A percentile compares a stretch with the other conserved stretches of the same genome.
These are phyloP conservation scores for Rhadina sibilatrix DNA, from an alignment of 2,113 vertebrate species.

Conservation along the genomic window DNA sequence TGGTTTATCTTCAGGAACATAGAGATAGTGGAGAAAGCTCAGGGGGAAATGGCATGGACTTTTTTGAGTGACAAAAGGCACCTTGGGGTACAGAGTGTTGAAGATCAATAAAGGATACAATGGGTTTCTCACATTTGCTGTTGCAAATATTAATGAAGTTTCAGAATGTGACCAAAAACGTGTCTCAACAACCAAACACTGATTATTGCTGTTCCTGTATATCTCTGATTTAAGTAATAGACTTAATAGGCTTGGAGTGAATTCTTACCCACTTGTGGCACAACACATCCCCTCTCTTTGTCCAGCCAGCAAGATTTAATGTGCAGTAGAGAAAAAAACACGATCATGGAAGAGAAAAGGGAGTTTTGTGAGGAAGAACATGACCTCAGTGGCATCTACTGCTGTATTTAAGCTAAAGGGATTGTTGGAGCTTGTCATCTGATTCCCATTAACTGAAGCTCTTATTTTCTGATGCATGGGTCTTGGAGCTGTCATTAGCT, in stretches of 20 bases:
- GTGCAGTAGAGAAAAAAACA: background rate
- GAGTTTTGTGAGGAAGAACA: background rate
- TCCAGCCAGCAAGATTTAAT: background rate
- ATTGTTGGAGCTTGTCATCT: background rate
- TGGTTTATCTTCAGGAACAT: background rate
- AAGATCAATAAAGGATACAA: background rate
- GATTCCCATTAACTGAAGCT: background rate
- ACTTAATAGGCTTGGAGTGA: background rate
- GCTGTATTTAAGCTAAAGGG: background rate
- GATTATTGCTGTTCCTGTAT: background rate
- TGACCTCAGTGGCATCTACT: background rate
- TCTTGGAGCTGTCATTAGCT: background rate
- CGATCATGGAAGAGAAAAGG: background rate
- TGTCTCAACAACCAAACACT: background rate
- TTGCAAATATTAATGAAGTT: background rate
- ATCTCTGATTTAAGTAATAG: background rate
- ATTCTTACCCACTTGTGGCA: background rate
- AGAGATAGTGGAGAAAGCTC: background rate
- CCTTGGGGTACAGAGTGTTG: background rate
- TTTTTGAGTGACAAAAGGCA: slow-evolving; percentile 15
- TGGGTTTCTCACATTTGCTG: background rate
- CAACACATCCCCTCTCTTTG: background rate
- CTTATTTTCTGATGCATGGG: background rate
- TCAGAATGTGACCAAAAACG: background rate
- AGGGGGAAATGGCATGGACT: background rate